A percentile compares a stretch with the other conserved stretches of the same genome.
Conservation (phyloP, 2,888 invertebrate species). For the Galeopsomyia nigrocyanea region DNA sequence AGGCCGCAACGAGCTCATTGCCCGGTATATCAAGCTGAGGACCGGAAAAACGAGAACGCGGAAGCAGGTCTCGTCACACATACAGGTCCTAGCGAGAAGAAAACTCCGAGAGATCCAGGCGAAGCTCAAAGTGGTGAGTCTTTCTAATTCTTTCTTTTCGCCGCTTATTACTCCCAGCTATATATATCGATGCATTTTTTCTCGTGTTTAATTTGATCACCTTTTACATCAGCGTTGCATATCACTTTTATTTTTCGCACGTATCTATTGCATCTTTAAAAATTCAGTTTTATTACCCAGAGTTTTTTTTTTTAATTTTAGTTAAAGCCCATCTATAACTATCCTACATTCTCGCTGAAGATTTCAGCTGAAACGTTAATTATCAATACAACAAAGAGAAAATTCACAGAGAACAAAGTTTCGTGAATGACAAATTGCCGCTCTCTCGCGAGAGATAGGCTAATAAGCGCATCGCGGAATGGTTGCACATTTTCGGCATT, state of each 20-base stretch:
- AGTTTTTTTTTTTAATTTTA: not conserved
- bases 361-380: slow-evolving; percentile 6
- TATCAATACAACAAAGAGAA: not conserved
- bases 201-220: not conserved
- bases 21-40: slow-evolving; percentile 98
- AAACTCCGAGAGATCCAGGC: slow-evolving; percentile 98
- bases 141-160: not conserved
- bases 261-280: not conserved
- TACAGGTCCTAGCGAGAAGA: slow-evolving; percentile 98
- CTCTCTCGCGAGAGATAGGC: not conserved
- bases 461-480: slow-evolving; percentile 22
- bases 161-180: not conserved
- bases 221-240: not conserved
- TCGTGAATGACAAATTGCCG: slow-evolving; percentile 13
- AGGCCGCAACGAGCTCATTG: slow-evolving; percentile 99
- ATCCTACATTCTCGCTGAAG: slow-evolving; percentile 11
- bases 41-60: slow-evolving; percentile 99
- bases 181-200: not conserved
- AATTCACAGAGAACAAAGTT: not conserved
- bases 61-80: slow-evolving; percentile 99
- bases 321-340: too few relatives aligned
- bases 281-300: not conserved
- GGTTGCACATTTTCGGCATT: slow-evolving; percentile 13
- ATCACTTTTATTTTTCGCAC: not conserved
- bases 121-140: slow-evolving; percentile 95